These are phyloP conservation scores for Tetragonula carbonaria DNA, from an alignment of 2,888 invertebrate genomes.

Conservation along the genomic window DNA sequence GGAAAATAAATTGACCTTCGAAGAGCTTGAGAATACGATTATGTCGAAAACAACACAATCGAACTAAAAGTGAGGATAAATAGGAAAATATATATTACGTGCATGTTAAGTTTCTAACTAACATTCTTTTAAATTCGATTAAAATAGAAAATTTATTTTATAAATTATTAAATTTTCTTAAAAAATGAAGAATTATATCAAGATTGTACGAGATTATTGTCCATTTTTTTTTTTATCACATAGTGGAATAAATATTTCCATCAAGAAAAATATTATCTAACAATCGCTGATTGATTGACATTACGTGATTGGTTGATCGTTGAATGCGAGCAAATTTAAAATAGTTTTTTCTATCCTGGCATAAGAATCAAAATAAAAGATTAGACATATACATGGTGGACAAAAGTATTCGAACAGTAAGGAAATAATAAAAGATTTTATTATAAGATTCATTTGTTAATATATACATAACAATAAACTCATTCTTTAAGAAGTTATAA, in stretches of 20 bases:
- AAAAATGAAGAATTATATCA: no score
- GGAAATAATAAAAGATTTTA: no score
- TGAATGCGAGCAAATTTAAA: neutral
- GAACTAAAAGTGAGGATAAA: neutral
- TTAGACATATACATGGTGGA: neutral
- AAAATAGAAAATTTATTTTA: neutral
- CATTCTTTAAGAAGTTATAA: no score
- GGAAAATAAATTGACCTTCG: no score
- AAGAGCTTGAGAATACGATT: no score
- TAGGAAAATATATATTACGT: neutral
- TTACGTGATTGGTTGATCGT: neutral
- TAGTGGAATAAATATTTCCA: neutral
- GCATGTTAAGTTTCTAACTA: neutral
- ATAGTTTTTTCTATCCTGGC: neutral
- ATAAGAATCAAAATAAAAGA: conserved; percentile 27
- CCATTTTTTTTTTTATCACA: neutral
- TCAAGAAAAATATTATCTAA: neutral
- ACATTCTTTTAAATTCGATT: neutral
- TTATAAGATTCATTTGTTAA: no score
- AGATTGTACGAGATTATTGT: neutral
- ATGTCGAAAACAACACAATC: no score
- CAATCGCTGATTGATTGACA: no score
- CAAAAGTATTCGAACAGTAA: no score
- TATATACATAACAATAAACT: no score
- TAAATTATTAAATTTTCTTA: neutral